Percentiles rank a stretch among this genome's conserved stretches.
phyloP scores from a whole-genome alignment of 2,888 invertebrate genomes.

The Ochlodes sylvanus region DNA sequence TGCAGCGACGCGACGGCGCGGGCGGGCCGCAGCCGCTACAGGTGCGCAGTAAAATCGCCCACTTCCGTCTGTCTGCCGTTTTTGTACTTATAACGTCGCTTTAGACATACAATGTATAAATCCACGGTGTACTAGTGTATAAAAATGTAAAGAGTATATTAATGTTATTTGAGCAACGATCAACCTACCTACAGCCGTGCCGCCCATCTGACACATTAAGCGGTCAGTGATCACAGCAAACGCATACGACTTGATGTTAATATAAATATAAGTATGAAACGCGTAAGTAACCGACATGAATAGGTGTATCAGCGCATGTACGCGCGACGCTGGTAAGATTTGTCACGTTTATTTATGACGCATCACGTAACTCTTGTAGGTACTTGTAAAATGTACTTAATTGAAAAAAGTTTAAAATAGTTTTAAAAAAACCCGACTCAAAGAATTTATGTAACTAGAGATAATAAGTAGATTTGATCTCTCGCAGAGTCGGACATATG shows the following conservation, averaged over 20 bases:
- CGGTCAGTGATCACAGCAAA: constrained; percentile 14
- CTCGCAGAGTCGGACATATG: too few relatives aligned
- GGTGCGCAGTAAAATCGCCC: constrained; percentile 58
- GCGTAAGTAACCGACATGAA: neutral
- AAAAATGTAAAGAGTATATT: neutral
- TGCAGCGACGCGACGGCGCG: constrained; percentile 22
- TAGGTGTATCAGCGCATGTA: neutral
- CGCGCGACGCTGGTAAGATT: neutral
- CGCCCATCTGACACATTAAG: constrained; percentile 8
- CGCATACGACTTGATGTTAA: constrained; percentile 3
- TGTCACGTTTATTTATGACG: too few relatives aligned
- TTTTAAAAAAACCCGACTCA: too few relatives aligned
- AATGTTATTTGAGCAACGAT: constrained; percentile 8
- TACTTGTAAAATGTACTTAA: too few relatives aligned
- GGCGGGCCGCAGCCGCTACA: constrained; percentile 44
- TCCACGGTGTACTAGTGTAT: neutral
- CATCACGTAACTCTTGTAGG: too few relatives aligned
- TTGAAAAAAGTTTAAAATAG: too few relatives aligned
- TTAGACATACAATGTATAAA: neutral
- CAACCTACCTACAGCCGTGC: neutral
- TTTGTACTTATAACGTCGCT: constrained; percentile 12
- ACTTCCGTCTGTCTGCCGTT: constrained; percentile 53
- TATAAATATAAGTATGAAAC: constrained; percentile 6
- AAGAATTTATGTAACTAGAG: too few relatives aligned
- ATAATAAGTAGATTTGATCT: too few relatives aligned